Percentiles rank a stretch among this genome's conserved stretches.
Conservation (phyloP, 2,888 invertebrate genomes). For the Eucera pruinosa region DNA sequence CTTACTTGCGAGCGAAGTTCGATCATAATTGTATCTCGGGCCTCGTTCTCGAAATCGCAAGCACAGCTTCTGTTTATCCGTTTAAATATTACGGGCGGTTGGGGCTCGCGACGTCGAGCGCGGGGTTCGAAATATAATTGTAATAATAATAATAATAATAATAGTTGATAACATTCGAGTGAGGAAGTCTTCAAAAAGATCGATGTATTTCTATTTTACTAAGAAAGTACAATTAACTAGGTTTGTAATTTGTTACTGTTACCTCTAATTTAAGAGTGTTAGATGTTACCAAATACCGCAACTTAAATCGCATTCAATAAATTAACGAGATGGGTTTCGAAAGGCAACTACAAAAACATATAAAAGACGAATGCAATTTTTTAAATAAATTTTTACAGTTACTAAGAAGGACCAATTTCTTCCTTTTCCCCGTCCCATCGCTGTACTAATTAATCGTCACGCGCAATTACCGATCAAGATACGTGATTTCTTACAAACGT, state of each 20-base stretch:
- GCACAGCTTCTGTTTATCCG: too few species aligned
- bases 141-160: background rate
- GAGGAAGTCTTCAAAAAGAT: background rate
- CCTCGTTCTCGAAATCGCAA: too few species aligned
- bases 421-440: too few species aligned
- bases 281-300: background rate
- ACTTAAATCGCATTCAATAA: background rate
- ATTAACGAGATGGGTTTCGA: slow-evolving; percentile 1
- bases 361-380: background rate
- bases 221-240: background rate
- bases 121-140: background rate
- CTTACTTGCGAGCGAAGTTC: too few species aligned
- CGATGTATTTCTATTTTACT: slow-evolving; percentile 1
- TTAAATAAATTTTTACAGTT: slow-evolving; percentile 3
- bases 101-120: too few species aligned
- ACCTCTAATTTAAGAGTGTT: background rate
- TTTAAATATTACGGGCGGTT: too few species aligned
- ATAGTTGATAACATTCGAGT: background rate
- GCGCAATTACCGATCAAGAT: too few species aligned
- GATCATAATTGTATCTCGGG: too few species aligned
- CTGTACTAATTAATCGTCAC: too few species aligned
- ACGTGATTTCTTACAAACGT: too few species aligned
- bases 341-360: background rate
- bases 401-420: background rate
- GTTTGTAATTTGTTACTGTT: slow-evolving; percentile 3